Evolutionary conservation across 2,113 vertebrate genomes (phyloP), one percentile per base, ranked within the genome.

Genomic region (Nansenia antarctica): DNA sequence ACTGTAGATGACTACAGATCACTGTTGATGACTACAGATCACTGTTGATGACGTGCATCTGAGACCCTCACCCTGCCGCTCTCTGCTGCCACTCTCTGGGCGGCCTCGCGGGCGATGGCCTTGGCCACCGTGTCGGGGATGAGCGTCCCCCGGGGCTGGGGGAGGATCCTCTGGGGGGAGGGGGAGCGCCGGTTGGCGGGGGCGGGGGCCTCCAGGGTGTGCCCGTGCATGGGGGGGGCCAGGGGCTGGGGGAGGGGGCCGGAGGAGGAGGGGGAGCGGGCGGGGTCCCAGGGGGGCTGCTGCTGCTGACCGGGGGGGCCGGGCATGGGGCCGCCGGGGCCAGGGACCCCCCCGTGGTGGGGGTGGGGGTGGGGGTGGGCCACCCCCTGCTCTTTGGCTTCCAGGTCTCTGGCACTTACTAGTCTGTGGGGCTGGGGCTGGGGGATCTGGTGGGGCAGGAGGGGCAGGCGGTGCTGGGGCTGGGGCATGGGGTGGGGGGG

Each of bases 81-180:
- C 76, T 97, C 96, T 0, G 94, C 96, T 4, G 91, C 91, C 78
- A 97, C 94, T 57, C 95, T 90, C 30, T 98, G 96, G 0, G 97
- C 97, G 1, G 96, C 98, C 86, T 98, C 95, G 27, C 96, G 90
- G 5, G 97, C 96, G 79, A 98, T 98, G 85, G 97, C 96, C 92
- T 98, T 98, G 62, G 96, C 96, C 2, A 96, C 92, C 0, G 94
- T 95, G 77, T 93, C 93, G 2, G 97, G 93, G 70, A 99, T 89
- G 0, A 96, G 96, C 0, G 94, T 78, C 5, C 98, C 96, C 76
- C 95, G 89, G 0, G 98, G 97, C 76, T 99, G 98, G 0, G 98
- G 98, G 3, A 98, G 95, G 67, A 98, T 96, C 54, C 98, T 92
- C 84, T 97, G 97, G 0, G 97, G 98, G 0, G 96, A 99, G 0